Base-by-base conservation (phyloP, 2,888 invertebrate species). In the Caenorhabditis sinica region DNA sequence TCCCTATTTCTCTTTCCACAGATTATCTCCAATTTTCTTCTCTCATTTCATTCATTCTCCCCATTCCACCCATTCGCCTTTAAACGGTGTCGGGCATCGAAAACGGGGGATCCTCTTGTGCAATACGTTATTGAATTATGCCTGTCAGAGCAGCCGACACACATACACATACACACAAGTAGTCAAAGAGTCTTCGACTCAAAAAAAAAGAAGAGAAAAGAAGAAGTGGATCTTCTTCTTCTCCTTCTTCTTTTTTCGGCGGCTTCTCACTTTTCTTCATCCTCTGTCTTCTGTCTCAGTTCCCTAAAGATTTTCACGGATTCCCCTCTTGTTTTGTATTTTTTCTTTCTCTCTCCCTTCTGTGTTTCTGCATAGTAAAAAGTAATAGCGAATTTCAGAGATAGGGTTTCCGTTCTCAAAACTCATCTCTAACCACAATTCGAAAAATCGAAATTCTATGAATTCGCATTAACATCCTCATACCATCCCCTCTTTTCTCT, bases 71-170 rank as follows among this genome's bases (percentile, higher is more conserved):
- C 33, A 36, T 36, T 40, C 13, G 40, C 40, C 40, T 53, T 30
- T 25, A 20, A 45, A 45, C 66, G 30, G 33, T 53, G 15, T 56
- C 28, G 30, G 17, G 5, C 36, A 53, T 36, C 25, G 33, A 36
- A 36, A 45, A 51, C 28, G 40, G 53, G 49, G 68, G 56, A 40
- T 56, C 65, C 71, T 75, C 58, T 49, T 76, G 79, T 72, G 79
- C 71, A 71, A 72, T 79, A 79, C 79, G 79, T 79, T 79, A 79
- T 79, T 79, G 53, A 79, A 79, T 79, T 79, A 79, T 79, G 79
- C 79, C 79, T 79, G 79, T 79, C 79, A 79, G 79, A 79, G 79
- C 71, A 79, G 71, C 40, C 77, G 53, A 58, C 75, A 75, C 65
- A 43, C 66, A 49, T 45, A 53, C 9, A 61, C 56, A 28, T 11